Base-by-base conservation (phyloP, 2,888 invertebrate species). In the Leistus spinibarbis region DNA sequence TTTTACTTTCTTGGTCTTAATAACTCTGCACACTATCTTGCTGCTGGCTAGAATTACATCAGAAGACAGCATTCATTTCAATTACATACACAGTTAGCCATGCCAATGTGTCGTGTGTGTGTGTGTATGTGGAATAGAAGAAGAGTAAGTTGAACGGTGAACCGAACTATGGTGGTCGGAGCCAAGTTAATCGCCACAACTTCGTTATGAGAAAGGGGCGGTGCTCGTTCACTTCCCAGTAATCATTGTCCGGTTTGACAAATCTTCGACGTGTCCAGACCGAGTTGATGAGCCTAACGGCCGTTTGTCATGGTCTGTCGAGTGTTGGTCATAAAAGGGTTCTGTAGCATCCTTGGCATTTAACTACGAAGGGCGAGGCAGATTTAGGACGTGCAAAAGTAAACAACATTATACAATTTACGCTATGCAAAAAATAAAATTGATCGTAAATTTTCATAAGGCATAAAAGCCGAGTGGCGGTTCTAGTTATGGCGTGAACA, bases 251-350 rank as follows among this genome's bases (percentile, higher is more conserved):
- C 40, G 1, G 40, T 40, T 40, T 69, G 69, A 69, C 69, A 69
- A 60, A 69, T 69, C 40, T 66, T 54, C 20, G 53, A 10, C 66
- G 19, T 66, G 40, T 54, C 69, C 60, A 22, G 69, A 57, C 69
- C 69, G 60, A 69, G 60, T 69, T 60, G 24, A 69, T 60, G 69
- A 69, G 40, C 40, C 40, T 69, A 60, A 19, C 60, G 27, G 60
- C 60, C 60, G 69, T 69, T 69, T 69, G 69, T 69, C 69, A 69
- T 69, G 60, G 57, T 40, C 60, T 69, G 69, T 10, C 40, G 5
- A 40, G 40, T 40, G 40, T 5, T 40, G 13, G 1, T 40, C 40
- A 40, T 40, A 40, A 40, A 24, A 40, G 13, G 40, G 4, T 13
- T 40, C 40, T 40, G 13, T 27, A 1, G 9, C 9, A 27, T 27